These are phyloP conservation scores for Helarctos malayanus DNA, from an alignment of 2,797 vertebrate genomes.

Conservation along the genomic window DNA sequence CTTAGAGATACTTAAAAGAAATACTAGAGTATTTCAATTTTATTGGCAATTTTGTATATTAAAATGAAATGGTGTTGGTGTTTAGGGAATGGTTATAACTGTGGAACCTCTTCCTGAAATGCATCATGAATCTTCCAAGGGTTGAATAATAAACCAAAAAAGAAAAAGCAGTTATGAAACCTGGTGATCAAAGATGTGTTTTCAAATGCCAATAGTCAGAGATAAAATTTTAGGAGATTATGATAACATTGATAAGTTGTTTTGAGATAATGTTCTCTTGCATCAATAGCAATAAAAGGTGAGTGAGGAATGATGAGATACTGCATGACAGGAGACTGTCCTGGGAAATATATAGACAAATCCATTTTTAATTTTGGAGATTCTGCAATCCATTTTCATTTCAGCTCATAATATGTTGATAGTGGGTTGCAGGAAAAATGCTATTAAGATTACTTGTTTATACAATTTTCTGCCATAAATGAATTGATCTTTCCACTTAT, in stretches of 20 bases:
- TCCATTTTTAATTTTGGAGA: slow-evolving; percentile 89
- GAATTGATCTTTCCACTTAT: slow-evolving; percentile 87
- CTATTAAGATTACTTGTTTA: slow-evolving; percentile 84
- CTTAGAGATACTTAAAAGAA: neutral
- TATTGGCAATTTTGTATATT: neutral
- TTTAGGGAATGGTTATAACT: slow-evolving; percentile 40
- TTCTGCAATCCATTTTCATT: slow-evolving; percentile 88
- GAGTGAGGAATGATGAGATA: slow-evolving; percentile 83
- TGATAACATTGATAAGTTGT: slow-evolving; percentile 85
- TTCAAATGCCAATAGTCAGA: slow-evolving; percentile 69
- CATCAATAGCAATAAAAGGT: slow-evolving; percentile 87
- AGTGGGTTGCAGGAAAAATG: slow-evolving; percentile 75
- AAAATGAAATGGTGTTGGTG: slow-evolving; percentile 30
- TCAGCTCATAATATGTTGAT: slow-evolving; percentile 80
- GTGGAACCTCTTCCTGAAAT: slow-evolving; percentile 35
- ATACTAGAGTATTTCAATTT: neutral
- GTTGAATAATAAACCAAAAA: slow-evolving; percentile 63
- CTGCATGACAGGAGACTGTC: slow-evolving; percentile 73
- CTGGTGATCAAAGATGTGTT: slow-evolving; percentile 76
- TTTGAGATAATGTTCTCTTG: slow-evolving; percentile 86
- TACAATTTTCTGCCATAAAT: slow-evolving; percentile 84
- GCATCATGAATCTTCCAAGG: slow-evolving; percentile 44
- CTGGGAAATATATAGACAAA: slow-evolving; percentile 86
- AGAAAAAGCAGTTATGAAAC: slow-evolving; percentile 55
- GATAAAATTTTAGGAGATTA: slow-evolving; percentile 68